phyloP scores from a whole-genome alignment of 1,140 invertebrate genomes.

The Phenacoccus solenopsis region DNA sequence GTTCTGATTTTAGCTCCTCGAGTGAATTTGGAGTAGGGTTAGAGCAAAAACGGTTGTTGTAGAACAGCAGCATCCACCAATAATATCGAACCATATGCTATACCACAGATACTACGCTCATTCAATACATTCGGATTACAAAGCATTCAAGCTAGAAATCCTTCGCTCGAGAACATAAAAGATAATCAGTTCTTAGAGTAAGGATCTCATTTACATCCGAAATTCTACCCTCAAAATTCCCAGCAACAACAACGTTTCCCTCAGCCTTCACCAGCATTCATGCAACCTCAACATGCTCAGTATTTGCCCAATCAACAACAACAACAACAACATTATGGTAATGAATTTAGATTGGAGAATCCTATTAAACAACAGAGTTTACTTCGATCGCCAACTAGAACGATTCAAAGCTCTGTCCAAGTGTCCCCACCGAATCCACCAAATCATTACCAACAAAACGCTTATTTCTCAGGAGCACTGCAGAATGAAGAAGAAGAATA shows the following conservation, averaged over 20 bases:
- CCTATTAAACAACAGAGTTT: background rate
- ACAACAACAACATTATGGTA: background rate
- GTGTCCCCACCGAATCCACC: background rate
- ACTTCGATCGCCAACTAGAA: background rate
- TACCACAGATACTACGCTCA: constrained; percentile 37
- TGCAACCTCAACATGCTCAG: background rate
- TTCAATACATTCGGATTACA: constrained; percentile 36
- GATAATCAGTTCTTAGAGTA: constrained; percentile 17
- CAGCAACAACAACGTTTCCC: background rate
- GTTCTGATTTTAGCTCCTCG: too few species aligned
- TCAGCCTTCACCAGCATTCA: background rate
- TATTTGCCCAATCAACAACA: too few species aligned
- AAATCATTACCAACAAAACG: background rate
- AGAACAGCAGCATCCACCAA: constrained; percentile 22
- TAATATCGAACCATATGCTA: constrained; percentile 29
- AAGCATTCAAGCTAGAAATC: constrained; percentile 32
- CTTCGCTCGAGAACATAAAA: constrained; percentile 19
- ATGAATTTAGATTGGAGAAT: background rate
- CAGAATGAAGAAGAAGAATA: background rate
- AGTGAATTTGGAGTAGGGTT: too few species aligned
- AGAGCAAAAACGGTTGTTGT: too few species aligned
- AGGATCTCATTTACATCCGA: background rate
- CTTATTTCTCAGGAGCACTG: background rate
- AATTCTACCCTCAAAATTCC: background rate
- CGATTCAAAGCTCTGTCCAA: background rate